Percentiles rank a stretch among this genome's conserved stretches.
Evolutionary conservation across 2,797 vertebrate species (phyloP).

Genomic region (Neosilurus mollespiculum): DNA sequence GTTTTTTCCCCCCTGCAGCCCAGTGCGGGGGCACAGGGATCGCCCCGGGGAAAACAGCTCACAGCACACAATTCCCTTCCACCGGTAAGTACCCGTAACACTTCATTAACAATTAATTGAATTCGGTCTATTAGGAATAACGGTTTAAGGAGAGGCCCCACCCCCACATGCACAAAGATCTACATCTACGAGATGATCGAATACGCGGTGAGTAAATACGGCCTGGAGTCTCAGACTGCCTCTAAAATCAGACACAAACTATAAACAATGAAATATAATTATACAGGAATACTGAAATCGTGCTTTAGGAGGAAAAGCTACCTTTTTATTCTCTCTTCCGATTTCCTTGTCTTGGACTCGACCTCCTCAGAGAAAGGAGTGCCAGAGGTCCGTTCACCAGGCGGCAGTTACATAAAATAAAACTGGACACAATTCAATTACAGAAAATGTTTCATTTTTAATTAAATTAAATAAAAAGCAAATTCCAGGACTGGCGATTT

Average conservation of each 20-base stretch:
- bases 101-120: conserved; percentile 78
- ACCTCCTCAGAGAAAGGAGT: background rate
- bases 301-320: background rate
- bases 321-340: background rate
- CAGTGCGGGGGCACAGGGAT: conserved; percentile 53
- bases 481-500: background rate
- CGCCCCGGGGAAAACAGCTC: conserved; percentile 66
- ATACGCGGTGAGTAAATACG: background rate
- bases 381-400: background rate
- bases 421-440: background rate
- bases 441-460: background rate
- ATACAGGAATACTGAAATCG: background rate
- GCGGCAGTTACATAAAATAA: background rate
- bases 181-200: conserved; percentile 21
- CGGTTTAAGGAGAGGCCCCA: conserved; percentile 37
- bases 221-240: background rate
- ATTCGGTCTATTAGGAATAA: conserved; percentile 74
- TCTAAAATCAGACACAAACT: background rate
- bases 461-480: background rate
- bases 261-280: background rate
- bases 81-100: conserved; percentile 76
- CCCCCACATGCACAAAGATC: background rate
- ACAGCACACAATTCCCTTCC: conserved; percentile 72
- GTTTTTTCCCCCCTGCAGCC: conserved; percentile 50
- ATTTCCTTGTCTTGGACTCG: background rate